Evolutionary conservation across 2,113 vertebrate genomes (phyloP).

Genomic region (Pongo pygmaeus): DNA sequence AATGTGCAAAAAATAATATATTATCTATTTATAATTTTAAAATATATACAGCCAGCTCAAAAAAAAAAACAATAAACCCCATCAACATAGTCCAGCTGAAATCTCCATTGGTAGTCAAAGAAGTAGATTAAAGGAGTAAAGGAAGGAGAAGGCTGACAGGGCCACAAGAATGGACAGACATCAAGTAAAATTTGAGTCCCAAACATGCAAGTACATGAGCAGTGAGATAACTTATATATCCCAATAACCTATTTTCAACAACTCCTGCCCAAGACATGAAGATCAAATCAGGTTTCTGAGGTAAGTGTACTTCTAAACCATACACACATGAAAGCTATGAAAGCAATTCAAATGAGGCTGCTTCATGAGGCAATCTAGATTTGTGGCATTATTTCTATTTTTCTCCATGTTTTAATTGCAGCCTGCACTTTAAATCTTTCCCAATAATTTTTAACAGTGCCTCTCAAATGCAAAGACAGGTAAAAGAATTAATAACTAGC

Average conservation of each 20-base stretch:
- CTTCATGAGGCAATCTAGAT: neutral
- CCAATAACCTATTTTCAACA: neutral
- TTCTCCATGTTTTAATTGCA: neutral
- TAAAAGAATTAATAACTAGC: constrained; percentile 7
- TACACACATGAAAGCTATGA: neutral
- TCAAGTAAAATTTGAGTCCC: neutral
- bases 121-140: neutral
- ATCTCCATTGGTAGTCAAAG: constrained; percentile 10
- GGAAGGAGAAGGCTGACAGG: neutral
- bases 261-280: constrained; percentile 25
- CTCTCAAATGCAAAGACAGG: neutral
- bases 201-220: neutral
- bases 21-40: constrained; percentile 53
- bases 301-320: constrained; percentile 2
- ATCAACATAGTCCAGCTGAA: constrained; percentile 36
- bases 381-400: neutral
- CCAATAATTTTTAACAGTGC: constrained; percentile 28
- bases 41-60: constrained; percentile 59
- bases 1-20: constrained; percentile 64
- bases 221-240: neutral
- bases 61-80: neutral
- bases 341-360: neutral
- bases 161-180: neutral
- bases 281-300: neutral
- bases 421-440: neutral